Percentiles rank a stretch among this genome's conserved stretches.
phyloP scores from a whole-genome alignment of 2,888 invertebrate species.

The Agrotis ipsilon region DNA sequence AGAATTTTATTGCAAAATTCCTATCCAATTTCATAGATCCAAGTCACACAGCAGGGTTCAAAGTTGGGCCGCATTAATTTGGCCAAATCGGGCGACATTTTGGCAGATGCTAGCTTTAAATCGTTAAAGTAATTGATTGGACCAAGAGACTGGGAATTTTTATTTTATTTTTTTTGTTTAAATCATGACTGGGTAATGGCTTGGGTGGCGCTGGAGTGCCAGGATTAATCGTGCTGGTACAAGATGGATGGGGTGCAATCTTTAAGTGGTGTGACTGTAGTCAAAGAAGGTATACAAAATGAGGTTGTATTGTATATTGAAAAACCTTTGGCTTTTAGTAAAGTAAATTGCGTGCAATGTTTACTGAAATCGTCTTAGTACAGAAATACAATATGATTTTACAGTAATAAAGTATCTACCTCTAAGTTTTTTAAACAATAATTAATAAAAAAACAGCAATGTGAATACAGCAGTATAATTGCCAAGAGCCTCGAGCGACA shows the following conservation, averaged over 20 bases:
- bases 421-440: too few species aligned
- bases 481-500: too few species aligned
- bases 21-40: slow-evolving; percentile 48
- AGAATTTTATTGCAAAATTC: neutral
- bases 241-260: slow-evolving; percentile 35
- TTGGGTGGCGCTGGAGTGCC: slow-evolving; percentile 37
- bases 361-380: too few species aligned
- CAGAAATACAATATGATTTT: too few species aligned
- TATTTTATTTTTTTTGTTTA: slow-evolving; percentile 45
- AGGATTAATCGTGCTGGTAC: slow-evolving; percentile 15
- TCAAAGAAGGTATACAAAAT: neutral
- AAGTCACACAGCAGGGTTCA: slow-evolving; percentile 44
- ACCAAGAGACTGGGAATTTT: slow-evolving; percentile 55
- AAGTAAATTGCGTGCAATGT: neutral
- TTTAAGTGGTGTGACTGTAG: slow-evolving; percentile 18
- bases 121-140: slow-evolving; percentile 68
- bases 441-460: too few species aligned
- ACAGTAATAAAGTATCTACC: too few species aligned
- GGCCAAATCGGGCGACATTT: slow-evolving; percentile 67
- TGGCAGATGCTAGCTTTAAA: slow-evolving; percentile 69
- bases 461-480: too few species aligned
- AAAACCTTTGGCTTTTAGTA: neutral
- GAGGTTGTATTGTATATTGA: too few species aligned
- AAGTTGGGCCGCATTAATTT: slow-evolving; percentile 66
- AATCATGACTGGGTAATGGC: slow-evolving; percentile 35